Percentiles rank a stretch among this genome's conserved stretches.
Evolutionary conservation across 2,113 vertebrate genomes (phyloP).

Genomic region (Burhinus oedicnemus): DNA sequence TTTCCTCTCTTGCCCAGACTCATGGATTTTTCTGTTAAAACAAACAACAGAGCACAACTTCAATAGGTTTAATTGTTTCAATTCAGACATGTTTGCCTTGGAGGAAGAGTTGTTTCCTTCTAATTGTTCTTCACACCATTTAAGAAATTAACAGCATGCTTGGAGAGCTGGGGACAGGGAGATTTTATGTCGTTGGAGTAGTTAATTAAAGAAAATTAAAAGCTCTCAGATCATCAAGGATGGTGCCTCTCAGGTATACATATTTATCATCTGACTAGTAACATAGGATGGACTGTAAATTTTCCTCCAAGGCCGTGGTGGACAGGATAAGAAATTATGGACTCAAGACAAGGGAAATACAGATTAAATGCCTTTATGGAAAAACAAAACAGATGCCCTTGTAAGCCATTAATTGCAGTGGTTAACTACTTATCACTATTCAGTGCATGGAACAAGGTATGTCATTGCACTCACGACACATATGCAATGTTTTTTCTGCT

Average conservation of each 20-base stretch:
- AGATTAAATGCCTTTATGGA: neutral
- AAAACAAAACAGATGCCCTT: neutral
- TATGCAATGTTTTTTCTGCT: neutral
- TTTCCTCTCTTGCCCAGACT: constrained; percentile 37
- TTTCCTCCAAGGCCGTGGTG: neutral
- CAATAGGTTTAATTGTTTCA: neutral
- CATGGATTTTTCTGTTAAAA: constrained; percentile 69
- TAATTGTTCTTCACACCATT: neutral
- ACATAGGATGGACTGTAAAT: neutral
- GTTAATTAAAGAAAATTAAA: neutral
- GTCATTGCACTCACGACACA: rapidly evolving
- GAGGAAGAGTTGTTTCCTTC: neutral
- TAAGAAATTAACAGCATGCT: neutral
- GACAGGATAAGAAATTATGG: neutral
- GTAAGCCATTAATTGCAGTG: neutral
- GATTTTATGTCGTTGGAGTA: neutral
- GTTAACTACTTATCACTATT: neutral
- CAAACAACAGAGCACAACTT: neutral
- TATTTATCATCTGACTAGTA: neutral
- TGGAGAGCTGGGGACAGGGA: neutral
- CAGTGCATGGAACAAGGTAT: neutral
- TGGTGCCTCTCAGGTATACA: neutral
- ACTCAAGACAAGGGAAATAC: neutral
- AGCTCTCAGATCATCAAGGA: neutral
- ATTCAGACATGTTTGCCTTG: neutral